Base-by-base conservation (phyloP, 2,888 invertebrate species). In the Horisme vitalbata region DNA sequence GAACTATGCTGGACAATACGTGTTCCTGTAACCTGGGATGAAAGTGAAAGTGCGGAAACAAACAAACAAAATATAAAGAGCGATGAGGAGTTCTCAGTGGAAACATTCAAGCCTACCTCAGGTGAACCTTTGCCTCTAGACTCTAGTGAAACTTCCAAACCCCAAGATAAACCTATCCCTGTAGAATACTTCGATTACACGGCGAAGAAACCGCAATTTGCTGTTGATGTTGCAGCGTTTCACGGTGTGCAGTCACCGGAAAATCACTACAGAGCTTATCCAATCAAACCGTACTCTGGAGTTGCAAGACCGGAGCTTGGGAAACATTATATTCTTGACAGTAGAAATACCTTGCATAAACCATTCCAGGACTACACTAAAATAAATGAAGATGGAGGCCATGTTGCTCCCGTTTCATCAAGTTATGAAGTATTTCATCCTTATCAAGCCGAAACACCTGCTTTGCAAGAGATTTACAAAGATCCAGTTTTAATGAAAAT, bases 401-500 rank as follows among this genome's bases (percentile, higher is more conserved):
- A 70, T 23, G 71, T 68, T 0, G 62, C 63, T 18, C 87, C 89
- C 2, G 63, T 61, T 4, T 63, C 75, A 1, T 71, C 71, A 2
- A 75, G 74, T 32, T 88, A 83, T 61, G 83, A 88, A 67, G 68
- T 86, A 3, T 88, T 75, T 38, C 88, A 90, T 59, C 89, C 90
- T 0, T 90, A 90, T 32, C 71, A 83, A 63, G 74, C 73, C 0
- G 88, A 89, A 57, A 77, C 77, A 50, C 82, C 81, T 9, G 77
- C 76, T 3, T 64, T 89, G 26, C 70, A 83, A 54, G 64, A 71
- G 10, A 65, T 88, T 27, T 83, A 87, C 33, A 77, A 76, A 58
- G 83, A 88, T 57, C 83, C 85, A n/a, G 57, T 80, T 2, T 51
- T 84, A 47, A 59, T 65, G 34, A 80, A 87, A 67, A 81, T 83